Base-by-base conservation (phyloP, 2,113 vertebrate genomes). In the Psittacus erithacus region DNA sequence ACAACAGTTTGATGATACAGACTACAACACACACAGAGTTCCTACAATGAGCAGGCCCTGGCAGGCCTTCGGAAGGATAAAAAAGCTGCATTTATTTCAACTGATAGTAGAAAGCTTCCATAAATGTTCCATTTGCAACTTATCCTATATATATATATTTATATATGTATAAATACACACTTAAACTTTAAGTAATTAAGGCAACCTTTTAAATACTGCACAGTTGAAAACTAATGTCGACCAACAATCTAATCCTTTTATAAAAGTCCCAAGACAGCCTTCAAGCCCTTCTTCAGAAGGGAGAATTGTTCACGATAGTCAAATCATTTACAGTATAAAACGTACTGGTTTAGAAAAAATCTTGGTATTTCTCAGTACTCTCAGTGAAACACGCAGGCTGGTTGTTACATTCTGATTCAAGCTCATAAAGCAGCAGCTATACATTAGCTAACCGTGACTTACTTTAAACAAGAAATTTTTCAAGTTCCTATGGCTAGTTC, bases 81-180 rank as follows among this genome's bases (percentile, higher is more conserved):
- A 75, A 57, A 38, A 43, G 46, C 63, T 90, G 28, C 6, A 4
- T 11, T 86, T 35, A 41, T 46, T 76, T 71, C 46, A 76, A 7
- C 39, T 20, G 25, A 84, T 4, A 35, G 25, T 9, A 31, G 47
- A 76, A 81, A 17, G 33, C 9, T 17, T 57, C 46, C 24, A 19
- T 11, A 25, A 13, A 5, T 17, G 24, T 69, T 77, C 33, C 6
- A 9, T 49, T 38, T 95, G 29, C 33, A 68, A 43, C 9, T 82
- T 31, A 25, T 10, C 10, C 8, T 27, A 22, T 33, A 11, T 6
- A 19, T 14, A 7, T 10, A 5, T 12, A 8, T 7, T 9, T 13
- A 23, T 11, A 31, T 0, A 16, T 3, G 29, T 59, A 27, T 2
- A n/a, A 0, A 81, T 4, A 64, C 7, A 41, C 3, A 35, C 10